phyloP scores from a whole-genome alignment of 2,888 invertebrate genomes.

The Deilephila elpenor region DNA sequence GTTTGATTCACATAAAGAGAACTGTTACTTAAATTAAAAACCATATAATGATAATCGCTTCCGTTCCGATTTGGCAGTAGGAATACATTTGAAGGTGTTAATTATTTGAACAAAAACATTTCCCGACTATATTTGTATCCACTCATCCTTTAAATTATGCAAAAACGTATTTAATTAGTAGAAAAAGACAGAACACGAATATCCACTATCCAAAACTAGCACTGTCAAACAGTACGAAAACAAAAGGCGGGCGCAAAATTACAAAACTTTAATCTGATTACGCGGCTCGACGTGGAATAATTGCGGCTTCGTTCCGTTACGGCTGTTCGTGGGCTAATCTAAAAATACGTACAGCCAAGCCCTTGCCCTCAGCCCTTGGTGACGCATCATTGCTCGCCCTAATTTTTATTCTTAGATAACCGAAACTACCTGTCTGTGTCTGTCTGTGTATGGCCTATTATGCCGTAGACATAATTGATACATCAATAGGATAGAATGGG shows the following conservation, averaged over 20 bases:
- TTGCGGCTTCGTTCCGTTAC: slow-evolving; percentile 9
- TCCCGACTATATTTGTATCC: too few relatives aligned
- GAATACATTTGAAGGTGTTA: too few relatives aligned
- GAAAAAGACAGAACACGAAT: background rate
- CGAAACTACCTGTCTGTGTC: background rate
- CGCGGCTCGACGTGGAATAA: slow-evolving; percentile 2
- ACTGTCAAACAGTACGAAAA: background rate
- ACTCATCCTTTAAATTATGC: too few relatives aligned
- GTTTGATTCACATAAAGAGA: too few relatives aligned
- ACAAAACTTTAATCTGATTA: slow-evolving; percentile 26
- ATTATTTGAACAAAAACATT: too few relatives aligned
- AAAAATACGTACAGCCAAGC: slow-evolving; percentile 22
- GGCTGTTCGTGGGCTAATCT: slow-evolving; percentile 24
- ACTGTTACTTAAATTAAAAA: too few relatives aligned
- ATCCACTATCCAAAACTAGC: background rate
- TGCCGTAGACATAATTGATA: background rate
- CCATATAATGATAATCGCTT: too few relatives aligned
- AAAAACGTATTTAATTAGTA: background rate
- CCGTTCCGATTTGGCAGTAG: too few relatives aligned
- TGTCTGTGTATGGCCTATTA: background rate
- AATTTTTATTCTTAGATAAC: background rate
- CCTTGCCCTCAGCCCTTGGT: background rate
- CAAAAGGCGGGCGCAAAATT: slow-evolving; percentile 2
- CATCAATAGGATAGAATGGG: too few relatives aligned
- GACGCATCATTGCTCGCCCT: background rate